These are phyloP conservation scores for Anguilla marmorata DNA, from an alignment of 2,797 vertebrate species.

Conservation along the genomic window DNA sequence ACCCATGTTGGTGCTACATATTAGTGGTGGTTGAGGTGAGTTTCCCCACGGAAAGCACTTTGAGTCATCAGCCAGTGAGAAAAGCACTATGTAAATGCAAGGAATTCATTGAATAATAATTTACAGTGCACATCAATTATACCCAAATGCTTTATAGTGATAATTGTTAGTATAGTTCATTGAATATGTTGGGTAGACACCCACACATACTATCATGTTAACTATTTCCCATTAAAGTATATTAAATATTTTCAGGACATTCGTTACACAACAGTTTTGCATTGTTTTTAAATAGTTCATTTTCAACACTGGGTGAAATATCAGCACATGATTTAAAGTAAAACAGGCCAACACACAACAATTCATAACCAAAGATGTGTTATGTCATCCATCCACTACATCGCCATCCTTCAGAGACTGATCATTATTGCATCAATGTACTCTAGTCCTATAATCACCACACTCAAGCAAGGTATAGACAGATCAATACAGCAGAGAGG, in stretches of 20 bases:
- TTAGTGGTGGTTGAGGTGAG: no score
- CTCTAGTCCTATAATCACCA: background rate
- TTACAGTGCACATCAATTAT: background rate
- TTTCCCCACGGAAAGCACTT: no score
- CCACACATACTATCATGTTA: background rate
- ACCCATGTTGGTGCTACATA: no score
- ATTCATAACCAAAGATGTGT: background rate
- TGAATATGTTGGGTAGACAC: background rate
- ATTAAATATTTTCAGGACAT: background rate
- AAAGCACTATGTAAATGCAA: no score
- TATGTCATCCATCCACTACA: background rate
- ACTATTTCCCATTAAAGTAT: background rate
- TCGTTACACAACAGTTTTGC: background rate
- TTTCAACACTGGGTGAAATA: background rate
- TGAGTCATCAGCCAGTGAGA: no score
- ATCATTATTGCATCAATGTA: background rate
- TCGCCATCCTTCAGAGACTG: background rate
- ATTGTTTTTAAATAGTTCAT: background rate
- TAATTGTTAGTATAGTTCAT: background rate
- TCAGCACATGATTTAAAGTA: background rate
- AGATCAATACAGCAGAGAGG: background rate
- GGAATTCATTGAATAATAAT: no score
- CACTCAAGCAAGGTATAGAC: background rate
- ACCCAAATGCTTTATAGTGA: background rate
- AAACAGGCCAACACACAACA: background rate